These are phyloP conservation scores for Habropoda laboriosa DNA, from an alignment of 1,140 invertebrate species.

Conservation along the genomic window DNA sequence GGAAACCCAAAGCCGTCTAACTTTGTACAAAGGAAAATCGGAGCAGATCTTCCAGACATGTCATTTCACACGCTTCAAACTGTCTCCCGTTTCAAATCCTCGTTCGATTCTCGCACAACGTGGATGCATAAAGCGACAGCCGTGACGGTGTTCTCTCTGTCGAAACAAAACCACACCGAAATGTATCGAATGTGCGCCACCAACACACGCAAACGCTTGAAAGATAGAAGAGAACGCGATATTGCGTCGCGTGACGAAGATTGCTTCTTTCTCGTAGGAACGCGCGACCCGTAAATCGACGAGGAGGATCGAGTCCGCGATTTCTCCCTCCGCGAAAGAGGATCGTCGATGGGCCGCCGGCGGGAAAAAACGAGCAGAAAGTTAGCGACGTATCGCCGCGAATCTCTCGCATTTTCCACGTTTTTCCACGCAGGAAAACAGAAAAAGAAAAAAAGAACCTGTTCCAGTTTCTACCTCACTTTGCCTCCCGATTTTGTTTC, in stretches of 20 bases:
- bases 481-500: too few species aligned
- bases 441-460: too few species aligned
- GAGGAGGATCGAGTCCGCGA: not conserved
- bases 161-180: slow-evolving; percentile 6
- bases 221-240: not conserved
- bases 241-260: slow-evolving; percentile 27
- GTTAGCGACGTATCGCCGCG: slow-evolving; percentile 5
- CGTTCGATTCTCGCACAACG: not conserved
- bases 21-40: too few species aligned
- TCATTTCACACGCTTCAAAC: not conserved
- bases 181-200: not conserved
- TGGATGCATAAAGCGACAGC: not conserved
- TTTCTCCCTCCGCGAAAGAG: not conserved
- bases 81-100: not conserved
- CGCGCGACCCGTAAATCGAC: not conserved
- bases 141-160: not conserved
- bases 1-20: too few species aligned
- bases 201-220: too few species aligned
- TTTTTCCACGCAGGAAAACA: slow-evolving; percentile 47
- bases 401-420: slow-evolving; percentile 18
- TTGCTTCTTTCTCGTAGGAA: slow-evolving; percentile 31
- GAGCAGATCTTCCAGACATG: too few species aligned
- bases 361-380: slow-evolving; percentile 1
- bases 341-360: slow-evolving; percentile 4
- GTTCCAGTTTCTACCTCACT: slow-evolving; percentile 31